Evolutionary conservation across 2,888 invertebrate species (phyloP).

Genomic region (Drosophila pegasa): DNA sequence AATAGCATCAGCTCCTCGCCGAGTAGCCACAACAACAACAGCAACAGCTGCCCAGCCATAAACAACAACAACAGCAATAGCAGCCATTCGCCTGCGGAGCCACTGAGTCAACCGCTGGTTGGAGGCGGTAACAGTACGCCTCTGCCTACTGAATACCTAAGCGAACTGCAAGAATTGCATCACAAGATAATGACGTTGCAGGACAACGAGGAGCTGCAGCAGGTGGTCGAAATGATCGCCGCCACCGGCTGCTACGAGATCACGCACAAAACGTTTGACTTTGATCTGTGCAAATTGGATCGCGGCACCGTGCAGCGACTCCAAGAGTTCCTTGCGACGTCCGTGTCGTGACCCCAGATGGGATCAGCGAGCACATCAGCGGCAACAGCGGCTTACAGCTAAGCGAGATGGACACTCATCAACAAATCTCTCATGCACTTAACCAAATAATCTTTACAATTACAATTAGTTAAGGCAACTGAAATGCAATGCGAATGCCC

Average conservation of each 20-base stretch:
- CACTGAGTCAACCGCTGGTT: slow-evolving; percentile 19
- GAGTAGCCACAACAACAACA: slow-evolving; percentile 53
- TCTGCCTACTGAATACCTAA: slow-evolving; percentile 88
- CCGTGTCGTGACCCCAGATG: slow-evolving; percentile 85
- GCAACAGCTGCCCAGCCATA: slow-evolving; percentile 31
- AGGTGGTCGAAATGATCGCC: slow-evolving; percentile 94
- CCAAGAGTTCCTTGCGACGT: slow-evolving; percentile 89
- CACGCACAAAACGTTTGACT: slow-evolving; percentile 95
- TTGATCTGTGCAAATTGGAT: slow-evolving; percentile 95
- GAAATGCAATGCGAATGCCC: slow-evolving; percentile 39
- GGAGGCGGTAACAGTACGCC: slow-evolving; percentile 44
- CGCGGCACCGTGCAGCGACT: slow-evolving; percentile 91
- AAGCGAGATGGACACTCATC: slow-evolving; percentile 49
- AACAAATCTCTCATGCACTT: slow-evolving; percentile 67
- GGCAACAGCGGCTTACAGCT: slow-evolving; percentile 57
- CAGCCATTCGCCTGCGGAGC: slow-evolving; percentile 59
- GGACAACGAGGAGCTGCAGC: slow-evolving; percentile 93
- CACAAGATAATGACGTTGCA: slow-evolving; percentile 94
- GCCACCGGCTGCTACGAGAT: slow-evolving; percentile 95
- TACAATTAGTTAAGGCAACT: slow-evolving; percentile 41
- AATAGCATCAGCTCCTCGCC: slow-evolving; percentile 54
- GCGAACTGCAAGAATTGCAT: slow-evolving; percentile 92
- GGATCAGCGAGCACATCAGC: slow-evolving; percentile 29
- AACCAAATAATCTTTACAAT: slow-evolving; percentile 66
- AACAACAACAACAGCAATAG: slow-evolving; percentile 47